A percentile compares a stretch with the other conserved stretches of the same genome.
These are phyloP conservation scores for Scaptomyza montana DNA, from an alignment of 1,140 invertebrate genomes.

Conservation along the genomic window DNA sequence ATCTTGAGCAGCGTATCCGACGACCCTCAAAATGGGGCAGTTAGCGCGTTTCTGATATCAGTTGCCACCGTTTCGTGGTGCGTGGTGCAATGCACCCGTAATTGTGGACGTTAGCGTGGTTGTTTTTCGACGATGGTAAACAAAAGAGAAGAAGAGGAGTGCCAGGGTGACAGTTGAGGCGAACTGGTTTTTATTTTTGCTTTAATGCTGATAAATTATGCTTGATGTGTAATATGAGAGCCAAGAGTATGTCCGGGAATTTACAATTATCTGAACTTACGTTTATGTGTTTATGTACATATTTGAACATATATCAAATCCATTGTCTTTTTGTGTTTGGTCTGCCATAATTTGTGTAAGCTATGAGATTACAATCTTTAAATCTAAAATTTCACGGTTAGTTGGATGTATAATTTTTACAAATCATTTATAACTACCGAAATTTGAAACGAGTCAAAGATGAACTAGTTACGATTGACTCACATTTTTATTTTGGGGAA, in stretches of 20 bases:
- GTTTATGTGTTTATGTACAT: slow-evolving; percentile 11
- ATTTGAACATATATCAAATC: slow-evolving; percentile 10
- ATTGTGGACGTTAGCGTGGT: slow-evolving; percentile 45
- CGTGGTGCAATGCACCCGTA: slow-evolving; percentile 49
- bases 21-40: slow-evolving; percentile 25
- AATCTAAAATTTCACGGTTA: slow-evolving; percentile 20
- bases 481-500: too few species aligned
- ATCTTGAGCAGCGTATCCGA: slow-evolving; percentile 27
- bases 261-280: slow-evolving; percentile 46
- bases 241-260: slow-evolving; percentile 38
- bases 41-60: slow-evolving; percentile 41
- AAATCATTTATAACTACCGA: slow-evolving; percentile 22
- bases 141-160: not conserved
- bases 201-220: slow-evolving; percentile 70
- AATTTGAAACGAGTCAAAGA: slow-evolving; percentile 4
- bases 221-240: slow-evolving; percentile 44
- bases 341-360: slow-evolving; percentile 14
- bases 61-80: slow-evolving; percentile 48
- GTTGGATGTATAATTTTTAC: slow-evolving; percentile 20
- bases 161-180: slow-evolving; percentile 16
- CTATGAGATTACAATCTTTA: slow-evolving; percentile 28
- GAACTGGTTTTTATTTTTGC: slow-evolving; percentile 58
- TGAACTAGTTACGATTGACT: slow-evolving; percentile 15
- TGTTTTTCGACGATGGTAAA: not conserved
- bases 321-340: slow-evolving; percentile 11